Evolutionary conservation across 1,140 invertebrate species (phyloP), one percentile per base, ranked within the genome.

Genomic region (Magallana ariakensis): DNA sequence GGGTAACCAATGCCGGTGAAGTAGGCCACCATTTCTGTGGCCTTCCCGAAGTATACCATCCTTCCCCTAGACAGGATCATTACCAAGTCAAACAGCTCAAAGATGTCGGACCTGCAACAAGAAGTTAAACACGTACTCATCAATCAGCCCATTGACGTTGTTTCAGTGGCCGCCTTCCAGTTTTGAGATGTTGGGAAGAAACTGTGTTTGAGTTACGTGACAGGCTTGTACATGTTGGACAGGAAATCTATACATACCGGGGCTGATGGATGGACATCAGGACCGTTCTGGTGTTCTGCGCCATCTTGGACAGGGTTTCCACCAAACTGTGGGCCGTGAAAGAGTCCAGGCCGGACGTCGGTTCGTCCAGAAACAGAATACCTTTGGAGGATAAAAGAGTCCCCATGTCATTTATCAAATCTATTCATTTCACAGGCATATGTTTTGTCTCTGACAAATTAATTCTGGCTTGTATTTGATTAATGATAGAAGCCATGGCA

Each of bases 311-410:
- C 33, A 94, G 84, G 1, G 92, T 93, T 56, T 91, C 88, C 10
- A 93, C 90, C n/a, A 94, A 70, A 84, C 92, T 90, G 80, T 92
- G 91, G 84, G 93, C 93, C 22, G 93, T 94, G 90, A 93, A 93
- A 0, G 93, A 90, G 85, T 94, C 93, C n/a, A 94, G 88, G 57
- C 93, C 93, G 11, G 93, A 93, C 3, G 93, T 94, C 22, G 93
- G 93, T 85, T 94, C 93, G 80, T 94, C 93, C 62, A 94, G 91
- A 57, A 94, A 93, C n/a, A 94, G 19, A 19, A 94, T 88, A 85
- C 92, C 92, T 93, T 85, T 75, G 7, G 82, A 80, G 10, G 5
- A 5, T 46, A 46, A 4, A 46, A 46, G 33, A 5, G 33, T 46
- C 33, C 33, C 33, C 33, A 46, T 46, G 33, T 46, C 33, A 46